phyloP scores from a whole-genome alignment of 2,797 vertebrate genomes.

The Micrastur ruficollis region DNA sequence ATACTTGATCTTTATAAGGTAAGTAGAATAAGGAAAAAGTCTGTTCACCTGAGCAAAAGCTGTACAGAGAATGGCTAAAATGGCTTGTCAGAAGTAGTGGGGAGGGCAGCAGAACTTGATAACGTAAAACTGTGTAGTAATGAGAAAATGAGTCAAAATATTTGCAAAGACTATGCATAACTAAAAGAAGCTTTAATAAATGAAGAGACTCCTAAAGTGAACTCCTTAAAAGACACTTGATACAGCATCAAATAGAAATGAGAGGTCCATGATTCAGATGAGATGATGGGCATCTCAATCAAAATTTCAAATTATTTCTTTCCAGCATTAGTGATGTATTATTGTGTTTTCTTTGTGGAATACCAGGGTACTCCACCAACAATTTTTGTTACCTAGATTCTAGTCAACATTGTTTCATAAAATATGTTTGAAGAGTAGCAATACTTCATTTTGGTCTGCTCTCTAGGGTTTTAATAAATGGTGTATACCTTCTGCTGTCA shows the following conservation, averaged over 20 bases:
- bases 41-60: background rate
- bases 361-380: background rate
- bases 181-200: background rate
- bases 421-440: background rate
- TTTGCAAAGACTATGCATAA: background rate
- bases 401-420: background rate
- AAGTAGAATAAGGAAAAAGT: background rate
- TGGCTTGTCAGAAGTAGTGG: background rate
- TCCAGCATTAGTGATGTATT: background rate
- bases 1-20: background rate
- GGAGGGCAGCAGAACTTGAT: background rate
- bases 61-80: background rate
- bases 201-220: background rate
- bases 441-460: background rate
- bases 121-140: background rate
- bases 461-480: background rate
- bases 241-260: background rate
- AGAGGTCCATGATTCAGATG: slow-evolving; percentile 8
- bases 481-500: background rate
- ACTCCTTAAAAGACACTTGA: slow-evolving; percentile 8
- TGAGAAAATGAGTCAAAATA: background rate
- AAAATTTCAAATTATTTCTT: background rate
- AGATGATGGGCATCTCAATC: background rate
- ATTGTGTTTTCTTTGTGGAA: background rate
- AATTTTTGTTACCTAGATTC: background rate